Evolutionary conservation across 2,113 vertebrate genomes (phyloP).

Genomic region (Geococcyx californianus): DNA sequence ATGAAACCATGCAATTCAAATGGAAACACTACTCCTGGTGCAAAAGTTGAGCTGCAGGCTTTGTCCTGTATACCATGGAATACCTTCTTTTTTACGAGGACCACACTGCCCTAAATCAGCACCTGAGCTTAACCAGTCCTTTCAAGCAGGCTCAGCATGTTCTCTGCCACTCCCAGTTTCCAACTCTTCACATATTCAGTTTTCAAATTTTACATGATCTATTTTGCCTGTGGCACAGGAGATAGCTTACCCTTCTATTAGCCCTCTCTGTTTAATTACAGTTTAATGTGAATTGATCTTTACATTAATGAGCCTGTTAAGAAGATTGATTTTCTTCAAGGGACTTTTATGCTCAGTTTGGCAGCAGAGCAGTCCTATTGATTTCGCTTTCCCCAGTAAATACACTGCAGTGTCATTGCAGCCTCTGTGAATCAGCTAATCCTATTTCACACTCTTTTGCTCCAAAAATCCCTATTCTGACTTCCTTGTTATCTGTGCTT

Average conservation of each 20-base stretch:
- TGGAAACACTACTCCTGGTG: neutral
- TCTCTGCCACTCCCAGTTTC: neutral
- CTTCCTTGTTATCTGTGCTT: conserved; percentile 23
- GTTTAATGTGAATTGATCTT: conserved; percentile 71
- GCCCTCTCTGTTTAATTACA: conserved; percentile 67
- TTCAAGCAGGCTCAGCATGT: neutral
- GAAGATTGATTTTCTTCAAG: conserved; percentile 64
- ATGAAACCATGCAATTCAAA: neutral
- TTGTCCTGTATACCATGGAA: neutral
- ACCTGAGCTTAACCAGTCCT: neutral
- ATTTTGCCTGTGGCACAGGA: neutral
- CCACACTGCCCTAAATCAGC: neutral
- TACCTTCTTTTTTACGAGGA: neutral
- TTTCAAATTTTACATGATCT: neutral
- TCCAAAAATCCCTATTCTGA: conserved; percentile 5
- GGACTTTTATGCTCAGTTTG: conserved; percentile 48
- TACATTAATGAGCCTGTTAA: conserved; percentile 68
- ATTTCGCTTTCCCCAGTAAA: conserved; percentile 52
- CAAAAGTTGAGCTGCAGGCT: neutral
- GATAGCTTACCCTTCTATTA: neutral
- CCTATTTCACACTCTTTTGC: conserved; percentile 67
- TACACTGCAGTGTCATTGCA: neutral
- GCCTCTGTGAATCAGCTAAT: conserved; percentile 64
- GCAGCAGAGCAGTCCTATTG: conserved; percentile 61
- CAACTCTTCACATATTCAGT: neutral